Evolutionary conservation across 2,113 vertebrate species (phyloP).

Genomic region (Psophia crepitans): DNA sequence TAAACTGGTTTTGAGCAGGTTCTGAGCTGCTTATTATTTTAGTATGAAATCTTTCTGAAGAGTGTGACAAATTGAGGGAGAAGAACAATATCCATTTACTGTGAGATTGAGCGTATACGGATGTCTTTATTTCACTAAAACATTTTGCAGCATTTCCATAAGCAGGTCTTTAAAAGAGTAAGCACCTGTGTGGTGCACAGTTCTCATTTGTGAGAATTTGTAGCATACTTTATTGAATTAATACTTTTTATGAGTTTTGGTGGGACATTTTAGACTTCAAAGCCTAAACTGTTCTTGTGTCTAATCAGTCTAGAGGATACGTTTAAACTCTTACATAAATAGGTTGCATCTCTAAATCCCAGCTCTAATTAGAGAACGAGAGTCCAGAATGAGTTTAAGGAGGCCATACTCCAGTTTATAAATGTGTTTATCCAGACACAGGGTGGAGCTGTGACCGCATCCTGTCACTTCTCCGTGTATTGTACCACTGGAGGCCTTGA

Average conservation of each 20-base stretch:
- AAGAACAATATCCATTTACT: neutral
- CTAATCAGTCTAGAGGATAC: neutral
- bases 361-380: neutral
- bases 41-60: neutral
- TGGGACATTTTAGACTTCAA: neutral
- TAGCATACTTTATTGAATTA: neutral
- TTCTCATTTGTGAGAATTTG: neutral
- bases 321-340: neutral
- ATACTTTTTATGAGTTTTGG: neutral
- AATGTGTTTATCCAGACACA: constrained; percentile 62
- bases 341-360: neutral
- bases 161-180: neutral
- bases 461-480: constrained; percentile 9
- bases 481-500: constrained; percentile 34
- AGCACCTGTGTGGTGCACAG: neutral
- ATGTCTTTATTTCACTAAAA: neutral
- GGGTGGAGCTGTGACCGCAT: constrained; percentile 66
- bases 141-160: neutral
- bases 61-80: neutral
- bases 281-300: neutral
- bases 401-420: neutral
- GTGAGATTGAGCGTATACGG: neutral
- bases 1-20: neutral
- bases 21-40: neutral
- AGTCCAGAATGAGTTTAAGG: neutral